Conservation (phyloP, 2,113 vertebrate species). For the Marcusenius ussheri region DNA sequence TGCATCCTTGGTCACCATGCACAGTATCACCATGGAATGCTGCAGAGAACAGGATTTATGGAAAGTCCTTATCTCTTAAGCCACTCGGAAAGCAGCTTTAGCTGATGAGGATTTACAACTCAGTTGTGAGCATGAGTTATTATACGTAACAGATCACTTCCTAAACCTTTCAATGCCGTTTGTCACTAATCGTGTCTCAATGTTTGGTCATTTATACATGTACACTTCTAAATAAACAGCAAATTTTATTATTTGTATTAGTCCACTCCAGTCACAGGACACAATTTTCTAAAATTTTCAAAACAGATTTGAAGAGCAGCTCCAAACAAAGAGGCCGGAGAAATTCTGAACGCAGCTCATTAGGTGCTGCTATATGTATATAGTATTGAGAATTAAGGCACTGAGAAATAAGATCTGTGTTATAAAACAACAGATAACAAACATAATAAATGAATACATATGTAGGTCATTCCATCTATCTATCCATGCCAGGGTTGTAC, state of each 20-base stretch:
- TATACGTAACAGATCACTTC: not conserved
- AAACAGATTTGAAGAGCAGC: not conserved
- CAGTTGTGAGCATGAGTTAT: not conserved
- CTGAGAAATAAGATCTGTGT: not conserved
- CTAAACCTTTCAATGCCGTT: not conserved
- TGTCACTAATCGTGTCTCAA: not conserved
- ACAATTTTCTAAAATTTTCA: not conserved
- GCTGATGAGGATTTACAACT: not conserved
- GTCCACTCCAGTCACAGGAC: not conserved
- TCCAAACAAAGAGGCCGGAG: not conserved
- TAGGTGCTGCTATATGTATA: not conserved
- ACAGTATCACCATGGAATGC: not conserved
- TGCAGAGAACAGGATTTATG: not conserved
- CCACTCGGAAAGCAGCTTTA: not conserved
- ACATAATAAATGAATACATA: not conserved
- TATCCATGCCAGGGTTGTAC: not conserved
- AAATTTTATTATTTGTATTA: not conserved
- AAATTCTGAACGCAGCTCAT: not conserved
- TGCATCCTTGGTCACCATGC: not conserved
- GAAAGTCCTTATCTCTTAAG: not conserved
- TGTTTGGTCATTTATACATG: not conserved
- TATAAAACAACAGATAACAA: not conserved
- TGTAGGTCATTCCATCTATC: not conserved
- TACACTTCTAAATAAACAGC: not conserved
- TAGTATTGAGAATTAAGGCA: not conserved